Base-by-base conservation (phyloP, 2,797 vertebrate genomes). In the Betta splendens region DNA sequence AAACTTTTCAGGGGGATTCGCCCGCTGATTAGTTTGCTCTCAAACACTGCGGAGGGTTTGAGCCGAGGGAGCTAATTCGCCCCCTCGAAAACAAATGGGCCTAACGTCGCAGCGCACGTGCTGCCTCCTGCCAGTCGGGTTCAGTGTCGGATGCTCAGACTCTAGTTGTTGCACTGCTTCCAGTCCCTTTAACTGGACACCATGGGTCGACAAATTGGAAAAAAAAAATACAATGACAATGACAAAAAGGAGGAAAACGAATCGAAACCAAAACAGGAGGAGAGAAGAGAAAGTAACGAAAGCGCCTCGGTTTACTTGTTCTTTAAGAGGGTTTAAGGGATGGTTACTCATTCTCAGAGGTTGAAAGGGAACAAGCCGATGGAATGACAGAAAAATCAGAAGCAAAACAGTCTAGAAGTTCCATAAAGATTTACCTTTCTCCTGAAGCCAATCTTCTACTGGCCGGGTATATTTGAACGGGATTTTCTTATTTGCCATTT, bases 401-500 rank as follows among this genome's bases (percentile, higher is more conserved):
- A 77, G 38, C 68, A 64, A 81, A 77, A 86, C 93, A 95, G 91
- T 94, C 92, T 92, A 89, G 86, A 86, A 83, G 90, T 93, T 92
- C 80, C 90, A 92, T 87, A 86, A 92, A 87, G 90, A 90, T 83
- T 98, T 98, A 98, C 97, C 97, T 98, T 98, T 98, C 92, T 98
- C 97, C 90, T 98, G 96, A 89, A 97, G 95, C 94, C 96, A 97
- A 89, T 98, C 97, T 85, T 98, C 97, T 93, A 98, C 94, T 63
- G 95, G 95, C 85, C 97, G 94, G 93, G 96, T 96, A 95, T 98
- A 96, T 96, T 98, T 98, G 96, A 97, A 98, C 89, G 96, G 95
- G 93, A 98, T 96, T 98, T 98, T 98, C 95, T 96, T 97, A 96
- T 97, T 98, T 94, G 96, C 95, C 95, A 96, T 96, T 97, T 96